A percentile compares a stretch with the other conserved stretches of the same genome.
Conservation (phyloP, 2,797 vertebrate genomes). For the Uromys caudimaculatus region DNA sequence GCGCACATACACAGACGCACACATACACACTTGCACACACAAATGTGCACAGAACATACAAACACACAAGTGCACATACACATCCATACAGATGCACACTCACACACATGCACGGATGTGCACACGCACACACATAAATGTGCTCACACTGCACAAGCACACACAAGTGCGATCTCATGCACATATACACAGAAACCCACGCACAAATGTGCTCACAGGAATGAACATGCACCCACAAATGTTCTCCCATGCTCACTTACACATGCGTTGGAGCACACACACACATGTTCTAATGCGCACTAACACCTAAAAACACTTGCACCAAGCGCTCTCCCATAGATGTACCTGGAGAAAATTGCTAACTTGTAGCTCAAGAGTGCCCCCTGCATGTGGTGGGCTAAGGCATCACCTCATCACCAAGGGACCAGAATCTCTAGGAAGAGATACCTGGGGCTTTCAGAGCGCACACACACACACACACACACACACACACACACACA, state of each 20-base stretch:
- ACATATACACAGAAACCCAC: not conserved
- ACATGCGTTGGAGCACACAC: not conserved
- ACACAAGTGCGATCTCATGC: not conserved
- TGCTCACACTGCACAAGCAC: no score
- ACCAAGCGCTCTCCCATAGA: not conserved
- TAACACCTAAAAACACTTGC: not conserved
- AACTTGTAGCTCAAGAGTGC: not conserved
- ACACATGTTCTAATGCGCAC: not conserved
- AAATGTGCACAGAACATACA: not conserved
- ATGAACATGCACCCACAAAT: not conserved
- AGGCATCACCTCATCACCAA: no score
- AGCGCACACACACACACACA: not conserved
- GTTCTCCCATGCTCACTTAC: not conserved
- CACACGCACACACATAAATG: not conserved
- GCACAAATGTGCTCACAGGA: not conserved
- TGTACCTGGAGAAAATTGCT: not conserved
- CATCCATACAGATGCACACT: not conserved
- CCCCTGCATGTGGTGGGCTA: not conserved
- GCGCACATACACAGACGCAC: not conserved
- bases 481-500: rapidly evolving
- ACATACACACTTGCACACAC: not conserved
- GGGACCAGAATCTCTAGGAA: no score
- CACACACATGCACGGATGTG: not conserved
- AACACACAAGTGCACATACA: not conserved
- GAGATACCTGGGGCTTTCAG: not conserved